A percentile compares a stretch with the other conserved stretches of the same genome.
Conservation (phyloP, 2,113 vertebrate genomes). For the Alligator mississippiensis region DNA sequence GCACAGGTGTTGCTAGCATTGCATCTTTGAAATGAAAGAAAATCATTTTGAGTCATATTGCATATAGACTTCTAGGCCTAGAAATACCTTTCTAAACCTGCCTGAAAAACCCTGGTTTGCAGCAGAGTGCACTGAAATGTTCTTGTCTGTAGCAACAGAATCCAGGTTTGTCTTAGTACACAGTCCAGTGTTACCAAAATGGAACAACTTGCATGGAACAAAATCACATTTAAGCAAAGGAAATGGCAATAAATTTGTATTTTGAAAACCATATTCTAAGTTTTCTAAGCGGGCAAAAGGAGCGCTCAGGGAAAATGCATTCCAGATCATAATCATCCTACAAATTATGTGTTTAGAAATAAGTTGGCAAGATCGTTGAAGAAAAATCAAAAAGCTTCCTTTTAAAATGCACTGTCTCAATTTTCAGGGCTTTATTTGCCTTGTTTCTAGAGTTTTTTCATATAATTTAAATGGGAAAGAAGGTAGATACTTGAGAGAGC, state of each 20-base stretch:
- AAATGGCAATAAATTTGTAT: slow-evolving; percentile 61
- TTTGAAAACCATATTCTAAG: slow-evolving; percentile 56
- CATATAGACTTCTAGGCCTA: slow-evolving; percentile 7
- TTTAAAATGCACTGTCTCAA: slow-evolving; percentile 44
- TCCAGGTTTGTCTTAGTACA: background rate
- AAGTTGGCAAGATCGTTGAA: slow-evolving; percentile 25
- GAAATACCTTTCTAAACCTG: slow-evolving; percentile 32
- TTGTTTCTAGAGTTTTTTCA: slow-evolving; percentile 40
- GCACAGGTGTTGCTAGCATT: background rate
- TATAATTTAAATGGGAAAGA: slow-evolving; percentile 40
- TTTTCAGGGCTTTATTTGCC: slow-evolving; percentile 28
- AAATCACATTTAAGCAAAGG: slow-evolving; percentile 14
- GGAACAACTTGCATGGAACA: slow-evolving; percentile 19
- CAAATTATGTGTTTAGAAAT: slow-evolving; percentile 62
- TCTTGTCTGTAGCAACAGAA: slow-evolving; percentile 60
- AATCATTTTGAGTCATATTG: background rate
- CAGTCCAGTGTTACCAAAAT: slow-evolving; percentile 34
- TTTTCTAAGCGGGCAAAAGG: slow-evolving; percentile 67
- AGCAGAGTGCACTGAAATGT: slow-evolving; percentile 57
- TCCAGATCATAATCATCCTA: slow-evolving; percentile 42
- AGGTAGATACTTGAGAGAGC: slow-evolving; percentile 52
- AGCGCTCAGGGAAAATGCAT: slow-evolving; percentile 71
- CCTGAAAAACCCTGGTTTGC: slow-evolving; percentile 41
- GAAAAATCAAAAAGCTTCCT: background rate
- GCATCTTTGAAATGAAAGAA: background rate